Conservation (phyloP, 2,888 invertebrate species). For the Drosophila sordidula region DNA sequence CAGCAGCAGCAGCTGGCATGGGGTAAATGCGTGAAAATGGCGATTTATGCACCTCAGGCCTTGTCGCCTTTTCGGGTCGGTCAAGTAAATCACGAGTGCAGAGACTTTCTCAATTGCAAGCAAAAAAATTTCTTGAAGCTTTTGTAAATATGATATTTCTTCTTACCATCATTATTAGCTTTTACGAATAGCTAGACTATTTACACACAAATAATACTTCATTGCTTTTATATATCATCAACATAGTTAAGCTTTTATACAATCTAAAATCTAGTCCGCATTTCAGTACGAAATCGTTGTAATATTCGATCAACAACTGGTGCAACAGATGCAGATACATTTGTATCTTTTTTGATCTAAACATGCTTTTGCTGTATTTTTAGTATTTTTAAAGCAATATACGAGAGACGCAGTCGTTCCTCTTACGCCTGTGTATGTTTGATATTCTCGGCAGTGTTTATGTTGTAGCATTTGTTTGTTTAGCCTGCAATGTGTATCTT, state of each 20-base stretch:
- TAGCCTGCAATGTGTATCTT: constrained; percentile 56
- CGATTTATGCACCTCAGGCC: constrained; percentile 57
- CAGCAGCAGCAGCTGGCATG: constrained; percentile 20
- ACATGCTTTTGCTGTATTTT: constrained; percentile 13
- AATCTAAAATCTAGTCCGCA: background rate
- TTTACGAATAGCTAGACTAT: too few species aligned
- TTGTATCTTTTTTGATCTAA: constrained; percentile 25
- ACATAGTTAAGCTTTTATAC: background rate
- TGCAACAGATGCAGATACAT: constrained; percentile 40
- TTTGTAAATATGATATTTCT: too few species aligned
- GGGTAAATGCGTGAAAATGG: constrained; percentile 68
- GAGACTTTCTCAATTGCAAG: constrained; percentile 40
- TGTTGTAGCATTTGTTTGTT: constrained; percentile 46
- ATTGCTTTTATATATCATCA: background rate
- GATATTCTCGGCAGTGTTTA: constrained; percentile 38
- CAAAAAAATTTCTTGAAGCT: constrained; percentile 3
- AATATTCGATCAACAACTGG: constrained; percentile 12
- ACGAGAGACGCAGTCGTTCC: constrained; percentile 21
- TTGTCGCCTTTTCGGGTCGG: constrained; percentile 48
- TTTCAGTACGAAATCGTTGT: background rate
- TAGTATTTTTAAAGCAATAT: constrained; percentile 49
- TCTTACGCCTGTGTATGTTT: constrained; percentile 13
- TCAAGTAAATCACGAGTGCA: constrained; percentile 42
- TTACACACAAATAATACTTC: too few species aligned
- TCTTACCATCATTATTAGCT: too few species aligned